Conservation (phyloP, 2,113 vertebrate species). For the Alethe diademata region DNA sequence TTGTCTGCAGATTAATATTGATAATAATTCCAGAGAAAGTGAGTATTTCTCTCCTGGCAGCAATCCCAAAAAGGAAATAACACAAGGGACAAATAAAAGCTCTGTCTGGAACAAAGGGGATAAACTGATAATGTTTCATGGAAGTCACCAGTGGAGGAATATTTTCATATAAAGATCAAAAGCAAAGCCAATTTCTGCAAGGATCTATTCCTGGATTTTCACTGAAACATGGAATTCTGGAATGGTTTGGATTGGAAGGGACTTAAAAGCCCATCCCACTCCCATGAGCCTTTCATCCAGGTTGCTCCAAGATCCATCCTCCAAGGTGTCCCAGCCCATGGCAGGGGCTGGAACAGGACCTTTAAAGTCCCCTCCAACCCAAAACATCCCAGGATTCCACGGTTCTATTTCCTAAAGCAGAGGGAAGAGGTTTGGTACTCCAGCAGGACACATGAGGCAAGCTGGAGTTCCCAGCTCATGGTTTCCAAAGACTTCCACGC, state of each 20-base stretch:
- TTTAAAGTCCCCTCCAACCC: not conserved
- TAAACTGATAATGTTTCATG: not conserved
- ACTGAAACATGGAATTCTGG: not conserved
- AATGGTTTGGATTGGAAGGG: not conserved
- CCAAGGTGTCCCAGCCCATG: accelerated
- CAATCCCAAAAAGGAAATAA: not conserved
- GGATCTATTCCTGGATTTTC: not conserved
- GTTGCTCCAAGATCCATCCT: not conserved
- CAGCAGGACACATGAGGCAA: not conserved
- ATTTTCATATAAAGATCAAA: not conserved
- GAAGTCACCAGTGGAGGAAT: not conserved
- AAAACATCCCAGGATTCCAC: not conserved
- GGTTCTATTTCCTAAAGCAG: not conserved
- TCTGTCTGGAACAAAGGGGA: not conserved
- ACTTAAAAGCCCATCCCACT: not conserved
- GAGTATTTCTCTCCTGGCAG: not conserved
- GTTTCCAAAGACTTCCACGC: not conserved
- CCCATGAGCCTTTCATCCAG: not conserved
- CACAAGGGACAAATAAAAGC: not conserved
- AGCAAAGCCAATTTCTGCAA: not conserved
- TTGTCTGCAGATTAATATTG: not conserved
- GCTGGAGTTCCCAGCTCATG: not conserved
- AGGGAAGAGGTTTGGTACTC: not conserved
- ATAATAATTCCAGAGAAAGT: not conserved
- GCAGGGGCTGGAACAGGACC: not conserved